Evolutionary conservation across 2,888 invertebrate genomes (phyloP).

Genomic region (Cephus sareptanus): DNA sequence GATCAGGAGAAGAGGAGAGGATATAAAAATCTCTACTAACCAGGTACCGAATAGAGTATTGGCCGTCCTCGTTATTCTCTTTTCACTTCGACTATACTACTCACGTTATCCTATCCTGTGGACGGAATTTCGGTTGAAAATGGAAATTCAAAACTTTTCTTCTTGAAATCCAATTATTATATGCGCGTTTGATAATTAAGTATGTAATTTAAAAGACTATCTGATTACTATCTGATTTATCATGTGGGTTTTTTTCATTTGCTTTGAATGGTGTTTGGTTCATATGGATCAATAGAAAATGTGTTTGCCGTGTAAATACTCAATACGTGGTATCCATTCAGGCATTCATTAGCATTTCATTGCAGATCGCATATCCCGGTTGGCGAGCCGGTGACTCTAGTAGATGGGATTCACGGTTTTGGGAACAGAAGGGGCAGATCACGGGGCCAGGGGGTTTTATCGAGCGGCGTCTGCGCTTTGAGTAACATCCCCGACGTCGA

Average conservation of each 20-base stretch:
- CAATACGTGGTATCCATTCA: not conserved
- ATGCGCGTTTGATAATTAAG: not conserved
- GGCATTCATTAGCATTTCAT: slow-evolving; percentile 6
- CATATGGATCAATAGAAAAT: not conserved
- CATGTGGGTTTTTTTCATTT: not conserved
- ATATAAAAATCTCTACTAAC: not conserved
- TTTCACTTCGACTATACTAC: not conserved
- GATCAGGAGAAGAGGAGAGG: not conserved
- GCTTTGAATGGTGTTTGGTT: not conserved
- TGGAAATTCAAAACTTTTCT: not conserved
- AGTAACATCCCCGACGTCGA: slow-evolving; percentile 15
- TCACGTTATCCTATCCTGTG: not conserved
- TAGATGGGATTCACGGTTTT: slow-evolving; percentile 42
- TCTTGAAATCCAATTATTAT: not conserved
- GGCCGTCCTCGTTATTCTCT: not conserved
- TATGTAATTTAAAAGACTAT: not conserved
- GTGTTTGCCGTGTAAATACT: not conserved
- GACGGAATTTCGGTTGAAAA: not conserved
- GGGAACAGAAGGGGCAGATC: slow-evolving; percentile 26
- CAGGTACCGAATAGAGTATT: not conserved
- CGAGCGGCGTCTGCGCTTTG: slow-evolving; percentile 55
- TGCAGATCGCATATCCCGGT: not conserved
- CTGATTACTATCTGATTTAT: not conserved
- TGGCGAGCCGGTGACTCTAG: slow-evolving; percentile 18
- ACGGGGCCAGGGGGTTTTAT: slow-evolving; percentile 43